Evolutionary conservation across 2,113 vertebrate genomes (phyloP).

Genomic region (Zosterops lateralis): DNA sequence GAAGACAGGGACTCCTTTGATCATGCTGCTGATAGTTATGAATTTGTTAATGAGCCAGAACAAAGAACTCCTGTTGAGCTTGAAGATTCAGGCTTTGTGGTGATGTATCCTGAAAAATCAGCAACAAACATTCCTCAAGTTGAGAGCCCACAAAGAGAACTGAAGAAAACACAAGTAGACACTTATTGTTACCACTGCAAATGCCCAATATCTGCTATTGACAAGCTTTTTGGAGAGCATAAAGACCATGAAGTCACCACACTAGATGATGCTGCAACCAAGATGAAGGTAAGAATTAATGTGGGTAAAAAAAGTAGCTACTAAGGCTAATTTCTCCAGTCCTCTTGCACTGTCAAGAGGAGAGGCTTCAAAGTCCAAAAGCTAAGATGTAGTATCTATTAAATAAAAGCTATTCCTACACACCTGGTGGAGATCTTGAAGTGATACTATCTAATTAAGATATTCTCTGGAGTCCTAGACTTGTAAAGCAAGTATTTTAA

Average conservation of each 20-base stretch:
- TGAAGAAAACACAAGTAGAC: constrained; percentile 79
- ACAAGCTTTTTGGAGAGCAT: constrained; percentile 79
- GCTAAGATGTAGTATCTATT: not conserved
- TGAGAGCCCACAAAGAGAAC: constrained; percentile 72
- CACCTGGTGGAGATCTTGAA: not conserved
- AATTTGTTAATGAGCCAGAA: constrained; percentile 61
- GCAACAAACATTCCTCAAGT: constrained; percentile 54
- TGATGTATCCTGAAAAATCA: constrained; percentile 75
- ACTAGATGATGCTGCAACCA: constrained; percentile 81
- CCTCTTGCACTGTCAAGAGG: not conserved
- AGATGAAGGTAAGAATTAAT: constrained; percentile 83
- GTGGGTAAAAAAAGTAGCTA: not conserved
- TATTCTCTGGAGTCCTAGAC: not conserved
- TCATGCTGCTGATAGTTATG: constrained; percentile 50
- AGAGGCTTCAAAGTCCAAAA: not conserved
- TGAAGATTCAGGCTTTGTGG: constrained; percentile 79
- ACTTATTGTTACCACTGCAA: constrained; percentile 87
- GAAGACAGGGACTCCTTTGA: constrained; percentile 67
- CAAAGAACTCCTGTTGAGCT: constrained; percentile 55
- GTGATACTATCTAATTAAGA: not conserved
- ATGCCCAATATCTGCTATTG: constrained; percentile 81
- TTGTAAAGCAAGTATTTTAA: not conserved
- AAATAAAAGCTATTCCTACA: not conserved
- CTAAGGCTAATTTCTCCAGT: not conserved
- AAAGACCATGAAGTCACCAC: constrained; percentile 80